Base-by-base conservation (phyloP, 2,113 vertebrate genomes). In the Ancistrus triradiatus region DNA sequence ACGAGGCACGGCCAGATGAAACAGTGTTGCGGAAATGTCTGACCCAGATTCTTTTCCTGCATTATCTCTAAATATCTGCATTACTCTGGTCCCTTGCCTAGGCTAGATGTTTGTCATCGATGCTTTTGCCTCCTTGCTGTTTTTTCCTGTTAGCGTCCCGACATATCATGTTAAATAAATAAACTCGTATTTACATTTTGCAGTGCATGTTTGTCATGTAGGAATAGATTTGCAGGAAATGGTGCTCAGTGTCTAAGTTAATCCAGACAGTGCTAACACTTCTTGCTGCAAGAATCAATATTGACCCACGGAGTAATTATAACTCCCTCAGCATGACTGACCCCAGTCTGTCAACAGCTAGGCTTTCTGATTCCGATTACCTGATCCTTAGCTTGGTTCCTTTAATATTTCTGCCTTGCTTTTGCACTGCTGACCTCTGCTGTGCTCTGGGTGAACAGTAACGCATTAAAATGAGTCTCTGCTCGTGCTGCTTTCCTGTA, bases 261-360 rank as follows among this genome's bases (percentile, higher is more conserved):
- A 42, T 8, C 40, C 27, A 42, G 24, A 66, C 47, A 68, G 59
- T 63, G 50, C 21, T 43, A 67, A 70, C 53, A 69, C 28, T 43
- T 49, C 58, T 65, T 35, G 48, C 50, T 50, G 50, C 37, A 24
- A 48, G 10, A 33, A 64, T 77, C 50, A 75, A 73, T 74, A 77
- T 73, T 77, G 64, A 75, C 73, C 13, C n/a, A 35, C 42, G 49
- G 19, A 47, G 65, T 56, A 59, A 74, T 74, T 77, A 72, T 74
- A 74, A 72, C 59, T 63, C 31, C 48, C 40, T 63, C 58, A 67
- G 47, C 59, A 58, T 61, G 38, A 56, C 59, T 21, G 13, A 65
- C 61, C 38, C 37, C 56, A 40, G n/a, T 38, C 44, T 31, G 44
- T 69, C 44, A 66, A 57, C 48, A 65, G 37, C 28, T 10, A 48